These are phyloP conservation scores for Guaruba guarouba DNA, from an alignment of 2,113 vertebrate species.

Conservation along the genomic window DNA sequence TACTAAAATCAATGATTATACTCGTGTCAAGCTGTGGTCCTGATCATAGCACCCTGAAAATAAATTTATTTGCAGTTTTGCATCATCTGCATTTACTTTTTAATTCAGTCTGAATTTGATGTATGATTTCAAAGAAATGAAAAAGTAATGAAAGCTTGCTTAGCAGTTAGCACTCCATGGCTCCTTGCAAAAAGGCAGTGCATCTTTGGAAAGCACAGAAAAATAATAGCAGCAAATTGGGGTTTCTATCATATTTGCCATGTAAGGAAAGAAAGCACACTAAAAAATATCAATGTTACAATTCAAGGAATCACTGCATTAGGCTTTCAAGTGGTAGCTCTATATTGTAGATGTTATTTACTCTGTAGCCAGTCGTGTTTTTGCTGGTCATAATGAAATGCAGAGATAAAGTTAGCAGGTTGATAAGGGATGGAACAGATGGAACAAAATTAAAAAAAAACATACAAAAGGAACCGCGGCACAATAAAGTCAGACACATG, in stretches of 20 bases:
- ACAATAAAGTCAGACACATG: not conserved
- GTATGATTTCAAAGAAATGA: not conserved
- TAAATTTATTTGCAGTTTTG: not conserved
- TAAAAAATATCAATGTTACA: not conserved
- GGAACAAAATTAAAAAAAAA: not conserved
- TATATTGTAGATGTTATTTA: not conserved
- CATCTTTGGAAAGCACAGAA: not conserved
- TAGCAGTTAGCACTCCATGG: not conserved
- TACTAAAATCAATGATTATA: not conserved
- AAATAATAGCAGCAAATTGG: not conserved
- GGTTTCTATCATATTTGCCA: not conserved
- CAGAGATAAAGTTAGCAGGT: not conserved
- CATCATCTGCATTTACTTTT: not conserved
- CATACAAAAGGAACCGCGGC: not conserved
- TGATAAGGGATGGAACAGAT: not conserved
- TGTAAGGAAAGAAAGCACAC: not conserved
- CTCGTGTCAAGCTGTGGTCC: not conserved
- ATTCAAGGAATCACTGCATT: not conserved
- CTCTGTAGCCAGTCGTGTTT: not conserved
- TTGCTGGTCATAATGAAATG: not conserved
- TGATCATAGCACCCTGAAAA: not conserved
- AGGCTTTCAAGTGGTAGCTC: not conserved
- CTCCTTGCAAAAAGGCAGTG: not conserved
- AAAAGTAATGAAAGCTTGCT: not conserved
- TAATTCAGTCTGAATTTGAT: not conserved